Evolutionary conservation across 1,140 invertebrate genomes (phyloP).

Genomic region (Heliconius congener): DNA sequence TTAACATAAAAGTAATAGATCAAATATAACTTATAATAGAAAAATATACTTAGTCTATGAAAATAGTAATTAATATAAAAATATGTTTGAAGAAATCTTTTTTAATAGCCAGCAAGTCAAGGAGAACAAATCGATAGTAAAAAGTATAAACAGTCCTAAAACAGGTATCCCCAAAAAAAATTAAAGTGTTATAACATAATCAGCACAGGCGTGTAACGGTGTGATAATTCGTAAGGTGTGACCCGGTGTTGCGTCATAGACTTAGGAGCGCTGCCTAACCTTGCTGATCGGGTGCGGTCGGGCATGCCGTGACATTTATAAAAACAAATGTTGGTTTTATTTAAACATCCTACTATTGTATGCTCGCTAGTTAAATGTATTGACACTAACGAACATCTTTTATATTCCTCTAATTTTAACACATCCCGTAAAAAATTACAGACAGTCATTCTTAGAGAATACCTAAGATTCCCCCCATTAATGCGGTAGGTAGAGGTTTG

Average conservation of each 20-base stretch:
- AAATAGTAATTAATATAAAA: no score
- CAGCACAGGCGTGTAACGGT: slow-evolving; percentile 22
- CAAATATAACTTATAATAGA: no score
- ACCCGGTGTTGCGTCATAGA: slow-evolving; percentile 43
- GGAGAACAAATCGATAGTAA: not conserved
- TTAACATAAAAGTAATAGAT: no score
- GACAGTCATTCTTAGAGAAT: no score
- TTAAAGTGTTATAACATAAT: not conserved
- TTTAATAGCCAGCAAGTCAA: no score
- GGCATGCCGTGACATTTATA: slow-evolving; percentile 20
- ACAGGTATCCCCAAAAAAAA: not conserved
- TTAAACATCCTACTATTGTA: slow-evolving; percentile 8
- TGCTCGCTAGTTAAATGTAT: not conserved
- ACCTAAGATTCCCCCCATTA: no score
- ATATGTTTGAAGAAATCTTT: no score
- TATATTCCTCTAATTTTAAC: no score
- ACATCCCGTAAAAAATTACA: no score
- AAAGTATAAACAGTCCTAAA: not conserved
- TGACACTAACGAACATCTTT: not conserved
- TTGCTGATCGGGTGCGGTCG: slow-evolving; percentile 42
- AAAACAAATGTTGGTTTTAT: slow-evolving; percentile 22
- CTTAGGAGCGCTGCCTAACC: slow-evolving; percentile 40
- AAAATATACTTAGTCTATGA: no score
- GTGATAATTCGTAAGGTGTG: slow-evolving; percentile 41
- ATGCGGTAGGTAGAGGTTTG: no score